Evolutionary conservation across 2,888 invertebrate genomes (phyloP).

Genomic region (Amphipoea lucens): DNA sequence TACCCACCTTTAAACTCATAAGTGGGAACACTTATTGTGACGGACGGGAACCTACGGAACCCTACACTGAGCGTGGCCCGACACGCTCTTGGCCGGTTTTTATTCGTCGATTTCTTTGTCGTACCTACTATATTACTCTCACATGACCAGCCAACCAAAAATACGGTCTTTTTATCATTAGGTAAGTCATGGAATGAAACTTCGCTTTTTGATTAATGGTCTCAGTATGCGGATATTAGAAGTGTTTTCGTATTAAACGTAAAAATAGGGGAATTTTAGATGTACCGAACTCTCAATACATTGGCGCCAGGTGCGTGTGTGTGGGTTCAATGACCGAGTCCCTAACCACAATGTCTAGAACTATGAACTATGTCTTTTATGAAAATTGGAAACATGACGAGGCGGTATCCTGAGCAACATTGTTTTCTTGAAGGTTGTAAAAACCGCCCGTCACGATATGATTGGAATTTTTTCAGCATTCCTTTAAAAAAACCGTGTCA

Average conservation of each 20-base stretch:
- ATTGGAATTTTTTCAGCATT: slow-evolving; percentile 29
- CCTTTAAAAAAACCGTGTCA: not conserved
- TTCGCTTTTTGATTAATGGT: slow-evolving; percentile 49
- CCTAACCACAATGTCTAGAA: slow-evolving; percentile 1
- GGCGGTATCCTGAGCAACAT: slow-evolving; percentile 27
- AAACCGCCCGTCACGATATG: slow-evolving; percentile 29
- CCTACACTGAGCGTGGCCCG: too few species aligned
- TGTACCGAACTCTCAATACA: not conserved
- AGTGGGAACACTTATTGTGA: too few species aligned
- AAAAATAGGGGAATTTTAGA: not conserved
- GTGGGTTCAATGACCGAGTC: slow-evolving; percentile 10
- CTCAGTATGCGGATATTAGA: slow-evolving; percentile 9
- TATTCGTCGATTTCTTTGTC: not conserved
- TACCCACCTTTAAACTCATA: too few species aligned
- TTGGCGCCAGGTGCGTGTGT: not conserved
- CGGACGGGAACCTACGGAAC: too few species aligned
- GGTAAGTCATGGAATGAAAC: slow-evolving; percentile 28
- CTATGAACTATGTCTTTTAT: slow-evolving; percentile 23
- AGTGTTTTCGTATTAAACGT: slow-evolving; percentile 8
- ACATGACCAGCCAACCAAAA: slow-evolving; percentile 9
- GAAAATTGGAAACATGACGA: slow-evolving; percentile 56
- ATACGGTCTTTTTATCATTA: slow-evolving; percentile 7
- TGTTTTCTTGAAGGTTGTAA: slow-evolving; percentile 28
- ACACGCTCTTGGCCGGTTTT: too few species aligned
- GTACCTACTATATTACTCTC: not conserved